These are phyloP conservation scores for Sanderia malayensis DNA, from an alignment of 30 jellyfish, hydroid and myxozoan species.

Conservation along the genomic window DNA sequence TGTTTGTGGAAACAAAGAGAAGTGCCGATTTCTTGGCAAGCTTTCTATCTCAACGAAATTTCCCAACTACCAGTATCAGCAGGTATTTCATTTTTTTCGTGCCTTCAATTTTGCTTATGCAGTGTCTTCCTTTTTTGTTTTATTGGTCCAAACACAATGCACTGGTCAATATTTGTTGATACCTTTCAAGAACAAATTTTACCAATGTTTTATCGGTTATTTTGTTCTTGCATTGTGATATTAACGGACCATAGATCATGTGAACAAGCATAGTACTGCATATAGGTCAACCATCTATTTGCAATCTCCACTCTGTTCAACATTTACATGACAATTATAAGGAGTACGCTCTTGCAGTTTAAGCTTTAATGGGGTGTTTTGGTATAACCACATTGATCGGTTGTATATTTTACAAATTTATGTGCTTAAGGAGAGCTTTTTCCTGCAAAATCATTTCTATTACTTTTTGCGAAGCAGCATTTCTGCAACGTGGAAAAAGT, in stretches of 20 bases:
- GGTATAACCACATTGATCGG: no score
- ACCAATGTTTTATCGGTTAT: conserved; percentile 2
- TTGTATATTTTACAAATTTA: no score
- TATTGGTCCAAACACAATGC: neutral
- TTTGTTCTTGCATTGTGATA: conserved; percentile 12
- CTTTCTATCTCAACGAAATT: conserved; percentile 77
- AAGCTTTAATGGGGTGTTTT: no score
- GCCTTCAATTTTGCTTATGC: neutral
- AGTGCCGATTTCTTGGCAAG: conserved; percentile 96
- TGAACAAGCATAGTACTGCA: conserved; percentile 13
- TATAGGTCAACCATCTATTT: neutral
- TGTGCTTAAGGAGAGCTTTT: no score
- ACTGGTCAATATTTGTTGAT: neutral
- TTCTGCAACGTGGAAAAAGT: no score
- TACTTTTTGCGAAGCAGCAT: no score
- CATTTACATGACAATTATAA: no score
- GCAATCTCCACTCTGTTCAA: conserved; percentile 9
- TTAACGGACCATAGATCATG: conserved; percentile 1
- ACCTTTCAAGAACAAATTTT: neutral
- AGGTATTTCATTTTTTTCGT: conserved; percentile 39
- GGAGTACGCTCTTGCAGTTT: no score
- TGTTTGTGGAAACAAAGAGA: conserved; percentile 88
- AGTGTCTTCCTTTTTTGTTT: neutral
- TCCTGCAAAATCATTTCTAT: no score
- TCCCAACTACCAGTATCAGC: conserved; percentile 90